Percentiles rank a stretch among this genome's conserved stretches.
phyloP scores from a whole-genome alignment of 2,113 vertebrate genomes.

The Burhinus oedicnemus region DNA sequence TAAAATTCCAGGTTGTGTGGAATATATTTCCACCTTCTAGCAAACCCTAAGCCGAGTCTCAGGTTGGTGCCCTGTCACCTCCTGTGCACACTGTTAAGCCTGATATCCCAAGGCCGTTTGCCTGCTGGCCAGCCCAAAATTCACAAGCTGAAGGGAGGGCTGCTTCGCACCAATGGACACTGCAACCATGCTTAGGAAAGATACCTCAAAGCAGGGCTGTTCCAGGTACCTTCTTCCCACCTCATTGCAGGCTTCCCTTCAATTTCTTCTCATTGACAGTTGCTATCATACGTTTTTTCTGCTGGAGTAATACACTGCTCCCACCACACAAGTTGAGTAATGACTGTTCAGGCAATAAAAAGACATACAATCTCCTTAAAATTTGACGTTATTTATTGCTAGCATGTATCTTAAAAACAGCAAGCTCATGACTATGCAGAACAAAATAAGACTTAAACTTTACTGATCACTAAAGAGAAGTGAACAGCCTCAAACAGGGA shows the following conservation, averaged over 20 bases:
- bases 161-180: neutral
- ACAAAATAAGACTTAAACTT: neutral
- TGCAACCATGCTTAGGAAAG: neutral
- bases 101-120: neutral
- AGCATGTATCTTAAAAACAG: neutral
- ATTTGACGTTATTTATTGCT: neutral
- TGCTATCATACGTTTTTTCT: neutral
- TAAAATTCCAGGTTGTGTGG: neutral
- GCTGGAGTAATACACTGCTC: neutral
- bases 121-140: neutral
- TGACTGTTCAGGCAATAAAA: neutral
- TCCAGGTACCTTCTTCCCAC: neutral
- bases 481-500: neutral
- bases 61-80: neutral
- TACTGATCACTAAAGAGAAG: neutral
- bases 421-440: neutral
- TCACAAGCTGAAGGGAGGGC: neutral
- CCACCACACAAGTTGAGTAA: neutral
- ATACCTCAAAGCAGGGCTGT: neutral
- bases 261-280: neutral
- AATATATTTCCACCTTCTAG: neutral
- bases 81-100: neutral
- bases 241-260: neutral
- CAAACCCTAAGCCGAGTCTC: neutral
- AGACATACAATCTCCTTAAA: neutral